Evolutionary conservation across 1,140 invertebrate genomes (phyloP).

Genomic region (Bombyx mandarina): DNA sequence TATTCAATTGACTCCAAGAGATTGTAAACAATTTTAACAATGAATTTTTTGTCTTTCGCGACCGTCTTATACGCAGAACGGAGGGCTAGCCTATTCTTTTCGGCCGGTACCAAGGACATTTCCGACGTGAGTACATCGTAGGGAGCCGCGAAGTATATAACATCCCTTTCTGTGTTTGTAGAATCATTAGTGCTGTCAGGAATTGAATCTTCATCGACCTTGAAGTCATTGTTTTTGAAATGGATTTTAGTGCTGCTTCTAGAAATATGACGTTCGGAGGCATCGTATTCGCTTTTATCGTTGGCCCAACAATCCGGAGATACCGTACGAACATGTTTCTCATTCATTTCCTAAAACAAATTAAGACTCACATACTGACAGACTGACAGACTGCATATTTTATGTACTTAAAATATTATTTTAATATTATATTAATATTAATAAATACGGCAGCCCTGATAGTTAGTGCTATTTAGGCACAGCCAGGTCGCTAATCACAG

Average conservation of each 20-base stretch:
- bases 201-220: not conserved
- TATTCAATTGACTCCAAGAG: constrained; percentile 21
- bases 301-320: constrained; percentile 23
- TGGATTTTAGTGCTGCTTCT: not conserved
- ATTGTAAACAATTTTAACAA: constrained; percentile 31
- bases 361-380: not conserved
- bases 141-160: constrained; percentile 17
- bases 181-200: constrained; percentile 1
- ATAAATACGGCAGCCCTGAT: no score
- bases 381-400: not conserved
- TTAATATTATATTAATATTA: constrained; percentile 5
- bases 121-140: constrained; percentile 15
- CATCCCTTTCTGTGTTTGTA: constrained; percentile 11
- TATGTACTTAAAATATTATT: not conserved
- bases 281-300: constrained; percentile 8
- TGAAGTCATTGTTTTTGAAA: constrained; percentile 1
- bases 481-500: no score
- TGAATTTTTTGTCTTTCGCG: constrained; percentile 27
- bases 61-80: constrained; percentile 11
- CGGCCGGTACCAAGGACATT: constrained; percentile 27
- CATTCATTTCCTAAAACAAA: constrained; percentile 25
- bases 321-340: constrained; percentile 36
- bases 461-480: no score
- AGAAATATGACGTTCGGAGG: not conserved
- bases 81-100: constrained; percentile 23